Evolutionary conservation across 2,888 invertebrate species (phyloP), one percentile per base, ranked within the genome.

Genomic region (Sisyra terminalis): DNA sequence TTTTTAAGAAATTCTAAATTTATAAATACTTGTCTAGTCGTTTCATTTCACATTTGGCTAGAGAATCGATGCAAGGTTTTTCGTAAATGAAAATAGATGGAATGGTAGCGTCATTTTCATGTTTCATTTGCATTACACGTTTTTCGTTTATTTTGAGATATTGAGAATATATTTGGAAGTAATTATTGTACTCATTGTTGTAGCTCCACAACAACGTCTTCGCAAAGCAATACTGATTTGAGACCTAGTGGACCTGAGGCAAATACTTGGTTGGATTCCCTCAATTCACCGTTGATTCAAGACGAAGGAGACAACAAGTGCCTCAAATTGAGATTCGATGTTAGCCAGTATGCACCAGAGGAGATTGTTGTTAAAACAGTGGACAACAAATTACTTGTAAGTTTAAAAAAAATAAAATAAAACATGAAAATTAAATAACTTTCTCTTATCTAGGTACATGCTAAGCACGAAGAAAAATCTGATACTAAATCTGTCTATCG

Each of bases 321-420:
- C 59, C 73, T 97, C 52, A 90, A 94, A 61, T 75, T 97, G 49
- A 75, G 94, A 58, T 97, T 97, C 67, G 96, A 97, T 63, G 93
- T 97, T 53, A 88, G 90, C 58, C 92, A 96, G 66, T 97, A 96
- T 69, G 83, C 86, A 44, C 87, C 87, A 40, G 97, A 97, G 65
- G 96, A 97, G 71, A 93, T 96, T 60, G 89, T 92, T 58, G 94
- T 97, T 50, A 96, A 94, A 71, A 97, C 96, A 50, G 89, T 94
- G 52, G 96, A 96, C 70, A 94, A 94, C 69, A 89, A 92, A 73
- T 74, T 97, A 59, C 71, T 90, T 77, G 89, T 89, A 62, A 75
- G 79, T 65, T 10, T 5, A 18, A 18, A 18, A 41, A 8, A 9
- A 35, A 35, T 35, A 9, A 24, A 24, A 24, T 5, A 24, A 5